Percentiles rank a stretch among this genome's conserved stretches.
phyloP scores from a whole-genome alignment of 1,140 invertebrate genomes.

The Vanessa atalanta region DNA sequence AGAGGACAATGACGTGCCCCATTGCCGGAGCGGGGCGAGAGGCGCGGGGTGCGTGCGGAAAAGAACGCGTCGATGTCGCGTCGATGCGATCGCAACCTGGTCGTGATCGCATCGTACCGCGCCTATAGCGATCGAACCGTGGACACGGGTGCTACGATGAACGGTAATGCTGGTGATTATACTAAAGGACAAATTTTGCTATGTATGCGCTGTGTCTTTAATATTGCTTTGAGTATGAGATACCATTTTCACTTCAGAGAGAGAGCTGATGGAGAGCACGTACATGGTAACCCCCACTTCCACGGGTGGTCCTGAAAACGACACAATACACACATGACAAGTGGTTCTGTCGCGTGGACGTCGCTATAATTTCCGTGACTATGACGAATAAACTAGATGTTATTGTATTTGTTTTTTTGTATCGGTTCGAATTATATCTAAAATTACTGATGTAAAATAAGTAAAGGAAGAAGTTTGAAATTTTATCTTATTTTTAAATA shows the following conservation, averaged over 20 bases:
- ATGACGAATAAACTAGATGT: background rate
- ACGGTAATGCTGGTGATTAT: constrained; percentile 77
- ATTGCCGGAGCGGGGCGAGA: constrained; percentile 57
- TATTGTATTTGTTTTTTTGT: background rate
- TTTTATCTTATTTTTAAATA: too few relatives aligned
- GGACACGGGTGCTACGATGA: constrained; percentile 80
- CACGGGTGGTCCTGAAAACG: constrained; percentile 94
- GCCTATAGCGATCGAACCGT: constrained; percentile 73
- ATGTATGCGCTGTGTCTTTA: constrained; percentile 77
- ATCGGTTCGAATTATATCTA: background rate
- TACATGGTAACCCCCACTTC: constrained; percentile 98
- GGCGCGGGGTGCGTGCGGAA: constrained; percentile 52
- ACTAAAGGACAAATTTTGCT: constrained; percentile 76
- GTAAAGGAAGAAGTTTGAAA: background rate
- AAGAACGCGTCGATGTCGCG: constrained; percentile 28
- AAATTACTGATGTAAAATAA: background rate
- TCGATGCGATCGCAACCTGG: constrained; percentile 24
- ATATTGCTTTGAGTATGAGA: constrained; percentile 82
- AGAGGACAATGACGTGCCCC: constrained; percentile 76
- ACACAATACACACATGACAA: constrained; percentile 67
- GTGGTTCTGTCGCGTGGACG: constrained; percentile 31
- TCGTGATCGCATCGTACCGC: constrained; percentile 40
- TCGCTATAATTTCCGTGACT: background rate
- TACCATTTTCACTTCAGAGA: constrained; percentile 99
- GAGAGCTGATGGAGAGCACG: constrained; percentile 98